Conservation (phyloP, 2,888 invertebrate species). For the Schizaphis graminum region DNA sequence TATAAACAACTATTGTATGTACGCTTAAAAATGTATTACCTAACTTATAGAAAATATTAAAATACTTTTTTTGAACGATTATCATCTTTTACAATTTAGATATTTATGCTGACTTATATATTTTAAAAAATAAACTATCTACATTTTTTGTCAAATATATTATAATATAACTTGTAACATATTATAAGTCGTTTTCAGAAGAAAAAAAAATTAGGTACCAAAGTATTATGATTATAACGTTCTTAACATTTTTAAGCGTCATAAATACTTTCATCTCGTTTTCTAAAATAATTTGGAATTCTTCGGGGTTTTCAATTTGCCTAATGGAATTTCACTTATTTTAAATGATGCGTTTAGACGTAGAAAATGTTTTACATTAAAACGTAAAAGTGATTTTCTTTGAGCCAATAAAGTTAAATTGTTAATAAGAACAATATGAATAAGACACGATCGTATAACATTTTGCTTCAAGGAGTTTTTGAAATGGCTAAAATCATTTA, state of each 20-base stretch:
- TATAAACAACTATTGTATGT: background rate
- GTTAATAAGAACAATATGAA: slow-evolving; percentile 20
- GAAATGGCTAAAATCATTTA: slow-evolving; percentile 55
- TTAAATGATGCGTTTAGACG: slow-evolving; percentile 25
- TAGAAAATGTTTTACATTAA: slow-evolving; percentile 9
- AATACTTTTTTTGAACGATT: background rate
- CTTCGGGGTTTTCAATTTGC: slow-evolving; percentile 48
- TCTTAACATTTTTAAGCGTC: background rate
- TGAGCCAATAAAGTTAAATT: slow-evolving; percentile 43
- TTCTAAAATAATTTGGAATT: slow-evolving; percentile 29
- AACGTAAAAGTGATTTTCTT: slow-evolving; percentile 33
- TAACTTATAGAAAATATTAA: background rate
- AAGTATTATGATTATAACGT: background rate
- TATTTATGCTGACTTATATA: background rate
- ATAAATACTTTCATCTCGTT: background rate
- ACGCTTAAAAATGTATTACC: background rate
- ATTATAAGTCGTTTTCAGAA: background rate
- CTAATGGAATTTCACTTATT: slow-evolving; percentile 56
- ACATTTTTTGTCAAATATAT: background rate
- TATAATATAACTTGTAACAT: background rate
- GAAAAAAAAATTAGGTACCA: background rate
- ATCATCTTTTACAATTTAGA: background rate
- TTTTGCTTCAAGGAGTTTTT: slow-evolving; percentile 35
- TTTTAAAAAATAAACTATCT: background rate
- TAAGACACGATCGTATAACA: slow-evolving; percentile 35